phyloP scores from a whole-genome alignment of 2,113 vertebrate genomes.

The Semnornis frantzii region DNA sequence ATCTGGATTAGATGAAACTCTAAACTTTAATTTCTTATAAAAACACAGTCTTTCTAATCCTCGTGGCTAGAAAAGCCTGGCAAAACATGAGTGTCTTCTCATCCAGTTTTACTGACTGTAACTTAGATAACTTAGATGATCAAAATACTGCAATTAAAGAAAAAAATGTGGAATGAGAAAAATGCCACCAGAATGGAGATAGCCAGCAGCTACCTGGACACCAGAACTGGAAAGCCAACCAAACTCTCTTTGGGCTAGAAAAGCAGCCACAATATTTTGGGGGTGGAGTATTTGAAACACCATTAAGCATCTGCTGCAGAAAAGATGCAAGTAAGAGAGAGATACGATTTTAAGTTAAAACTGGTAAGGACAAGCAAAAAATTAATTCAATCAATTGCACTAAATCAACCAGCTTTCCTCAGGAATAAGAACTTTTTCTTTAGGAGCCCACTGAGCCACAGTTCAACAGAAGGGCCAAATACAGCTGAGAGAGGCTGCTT shows the following conservation, averaged over 20 bases:
- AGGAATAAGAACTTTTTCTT: neutral
- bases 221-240: neutral
- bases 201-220: rapidly evolving
- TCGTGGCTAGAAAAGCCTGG: neutral
- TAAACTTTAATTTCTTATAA: neutral
- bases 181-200: neutral
- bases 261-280: neutral
- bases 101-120: neutral
- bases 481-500: neutral
- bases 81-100: neutral
- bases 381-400: neutral
- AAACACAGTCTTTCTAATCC: neutral
- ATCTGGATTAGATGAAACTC: constrained; percentile 20
- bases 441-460: neutral
- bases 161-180: neutral
- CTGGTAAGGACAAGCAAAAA: neutral
- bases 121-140: neutral
- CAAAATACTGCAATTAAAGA: neutral
- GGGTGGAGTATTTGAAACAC: neutral
- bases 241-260: neutral
- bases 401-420: neutral
- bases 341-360: neutral
- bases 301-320: neutral
- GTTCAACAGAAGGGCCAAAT: neutral
- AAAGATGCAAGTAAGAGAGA: neutral